Percentiles rank a stretch among this genome's conserved stretches.
These are phyloP conservation scores for Amiota minor DNA, from an alignment of 2,888 invertebrate species.

Conservation along the genomic window DNA sequence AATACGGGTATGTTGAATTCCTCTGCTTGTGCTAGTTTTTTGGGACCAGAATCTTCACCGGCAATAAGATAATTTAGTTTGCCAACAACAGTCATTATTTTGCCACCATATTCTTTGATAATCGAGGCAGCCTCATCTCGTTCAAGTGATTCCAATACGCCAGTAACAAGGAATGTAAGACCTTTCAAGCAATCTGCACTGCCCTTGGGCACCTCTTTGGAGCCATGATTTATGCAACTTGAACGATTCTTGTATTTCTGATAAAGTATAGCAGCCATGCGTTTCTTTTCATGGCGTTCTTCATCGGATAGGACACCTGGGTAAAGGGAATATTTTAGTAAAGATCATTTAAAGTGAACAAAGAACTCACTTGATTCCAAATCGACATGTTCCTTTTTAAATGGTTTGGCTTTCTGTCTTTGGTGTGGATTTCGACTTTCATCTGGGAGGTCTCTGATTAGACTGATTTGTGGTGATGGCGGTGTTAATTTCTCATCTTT, in stretches of 20 bases:
- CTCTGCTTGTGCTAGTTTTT: conserved; percentile 86
- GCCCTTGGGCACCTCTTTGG: conserved; percentile 88
- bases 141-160: conserved; percentile 90
- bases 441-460: conserved; percentile 16
- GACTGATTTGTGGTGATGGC: conserved; percentile 30
- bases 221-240: conserved; percentile 87
- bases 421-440: neutral
- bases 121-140: conserved; percentile 84
- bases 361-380: conserved; percentile 64
- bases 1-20: conserved; percentile 82
- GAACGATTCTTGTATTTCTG: conserved; percentile 84
- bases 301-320: conserved; percentile 75
- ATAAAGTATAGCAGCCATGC: conserved; percentile 80
- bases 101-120: conserved; percentile 86
- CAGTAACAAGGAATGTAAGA: conserved; percentile 85
- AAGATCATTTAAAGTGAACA: neutral
- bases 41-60: conserved; percentile 89
- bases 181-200: conserved; percentile 82
- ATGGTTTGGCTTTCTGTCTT: conserved; percentile 32
- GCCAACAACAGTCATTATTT: conserved; percentile 82
- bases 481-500: neutral
- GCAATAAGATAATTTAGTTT: conserved; percentile 87
- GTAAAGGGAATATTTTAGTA: conserved; percentile 8
- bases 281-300: conserved; percentile 80
- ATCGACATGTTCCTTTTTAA: conserved; percentile 52